These are phyloP conservation scores for Bombus difficillimus DNA, from an alignment of 1,140 invertebrate species.

Conservation along the genomic window DNA sequence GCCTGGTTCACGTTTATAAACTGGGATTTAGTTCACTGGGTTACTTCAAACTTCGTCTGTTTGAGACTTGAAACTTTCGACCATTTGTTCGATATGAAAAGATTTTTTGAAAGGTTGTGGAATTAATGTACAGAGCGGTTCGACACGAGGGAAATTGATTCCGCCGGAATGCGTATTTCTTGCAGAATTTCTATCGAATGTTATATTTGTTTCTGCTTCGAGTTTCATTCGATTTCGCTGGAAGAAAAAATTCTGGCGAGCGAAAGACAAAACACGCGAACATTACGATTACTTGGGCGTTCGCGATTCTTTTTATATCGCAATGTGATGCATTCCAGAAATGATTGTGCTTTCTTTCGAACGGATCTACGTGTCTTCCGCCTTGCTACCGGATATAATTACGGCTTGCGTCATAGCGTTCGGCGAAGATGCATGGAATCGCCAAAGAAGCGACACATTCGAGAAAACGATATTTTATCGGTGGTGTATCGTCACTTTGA, in stretches of 20 bases:
- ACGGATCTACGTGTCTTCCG: slow-evolving; percentile 40
- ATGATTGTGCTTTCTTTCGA: slow-evolving; percentile 45
- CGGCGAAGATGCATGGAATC: neutral
- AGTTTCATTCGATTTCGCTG: neutral
- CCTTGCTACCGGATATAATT: slow-evolving; percentile 53
- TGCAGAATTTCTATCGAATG: neutral
- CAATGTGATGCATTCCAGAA: slow-evolving; percentile 10
- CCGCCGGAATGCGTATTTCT: neutral
- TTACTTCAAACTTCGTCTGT: neutral
- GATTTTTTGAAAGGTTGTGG: neutral
- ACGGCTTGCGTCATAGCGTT: neutral
- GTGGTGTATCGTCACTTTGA: neutral
- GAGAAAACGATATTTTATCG: neutral
- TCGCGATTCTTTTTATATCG: neutral
- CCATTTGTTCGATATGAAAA: too few species aligned
- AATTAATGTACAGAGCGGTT: neutral
- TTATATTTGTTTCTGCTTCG: neutral
- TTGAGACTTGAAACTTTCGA: neutral
- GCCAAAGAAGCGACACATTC: neutral
- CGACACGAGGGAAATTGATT: neutral
- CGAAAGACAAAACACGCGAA: neutral
- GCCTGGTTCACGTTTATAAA: neutral
- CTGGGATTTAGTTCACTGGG: slow-evolving; percentile 18
- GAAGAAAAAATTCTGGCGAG: neutral
- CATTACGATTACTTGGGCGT: slow-evolving; percentile 11